Base-by-base conservation (phyloP, 2,888 invertebrate species). In the Thera obeliscata region DNA sequence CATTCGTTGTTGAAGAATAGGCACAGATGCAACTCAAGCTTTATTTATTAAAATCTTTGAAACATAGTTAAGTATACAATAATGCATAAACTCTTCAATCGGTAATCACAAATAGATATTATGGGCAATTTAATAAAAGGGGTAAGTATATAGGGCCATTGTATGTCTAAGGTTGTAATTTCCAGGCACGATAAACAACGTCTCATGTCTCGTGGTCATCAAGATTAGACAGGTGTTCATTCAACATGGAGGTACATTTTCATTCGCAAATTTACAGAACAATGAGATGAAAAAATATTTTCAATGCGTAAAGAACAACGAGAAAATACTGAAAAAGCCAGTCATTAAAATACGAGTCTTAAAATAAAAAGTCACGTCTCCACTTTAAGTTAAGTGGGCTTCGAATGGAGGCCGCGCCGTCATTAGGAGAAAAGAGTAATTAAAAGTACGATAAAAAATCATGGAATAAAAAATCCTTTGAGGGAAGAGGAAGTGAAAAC, bases 361-460 rank as follows among this genome's bases (percentile, higher is more conserved):
- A 75, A 87, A 86, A 86, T 85, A 86, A 87, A 81, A 88, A 90
- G 90, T 88, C 90, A 88, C 91, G 88, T 87, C 87, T 78, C 83
- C 87, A 81, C 83, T 88, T 84, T 81, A 82, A 79, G 74, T 82
- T 82, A 84, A 91, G 90, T 86, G 87, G 84, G 82, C 81, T 83
- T 86, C 87, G 86, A 89, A 89, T 87, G 83, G 88, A 81, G 80
- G 86, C 81, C 77, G 86, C 61, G 46, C 78, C 85, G 81, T 91
- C 93, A 88, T 92, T 92, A 92, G 84, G 85, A 84, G 79, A 81
- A 84, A 86, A 82, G 85, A 87, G 90, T 91, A 91, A 92, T 92
- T 93, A 92, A 91, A 90, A 89, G 80, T 83, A 79, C 81, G 83
- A 87, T 87, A 87, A 89, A 87, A 89, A 90, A 89, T 87, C 87